These are phyloP conservation scores for Syritta pipiens DNA, from an alignment of 2,888 invertebrate species.

Conservation along the genomic window DNA sequence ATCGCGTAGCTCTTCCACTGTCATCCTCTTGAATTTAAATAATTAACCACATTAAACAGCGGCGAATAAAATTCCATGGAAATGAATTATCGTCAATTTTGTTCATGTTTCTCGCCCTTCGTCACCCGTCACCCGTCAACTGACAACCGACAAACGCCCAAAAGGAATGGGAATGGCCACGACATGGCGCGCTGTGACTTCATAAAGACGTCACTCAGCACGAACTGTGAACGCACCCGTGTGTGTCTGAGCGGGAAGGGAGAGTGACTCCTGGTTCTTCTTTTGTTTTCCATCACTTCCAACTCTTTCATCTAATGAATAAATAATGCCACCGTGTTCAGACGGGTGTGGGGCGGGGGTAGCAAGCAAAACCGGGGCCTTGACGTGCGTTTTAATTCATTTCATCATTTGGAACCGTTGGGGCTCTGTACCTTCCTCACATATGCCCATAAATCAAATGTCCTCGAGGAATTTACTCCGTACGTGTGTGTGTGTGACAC, in stretches of 20 bases:
- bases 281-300: slow-evolving; percentile 53
- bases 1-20: neutral
- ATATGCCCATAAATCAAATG: slow-evolving; percentile 67
- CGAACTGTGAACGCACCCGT: slow-evolving; percentile 12
- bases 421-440: slow-evolving; percentile 48
- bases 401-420: slow-evolving; percentile 63
- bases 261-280: slow-evolving; percentile 40
- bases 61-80: slow-evolving; percentile 57
- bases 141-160: slow-evolving; percentile 8
- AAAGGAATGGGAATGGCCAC: slow-evolving; percentile 25
- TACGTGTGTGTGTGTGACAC: neutral
- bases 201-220: slow-evolving; percentile 59
- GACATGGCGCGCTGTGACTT: slow-evolving; percentile 31
- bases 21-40: slow-evolving; percentile 60
- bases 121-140: slow-evolving; percentile 13
- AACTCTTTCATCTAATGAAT: slow-evolving; percentile 54
- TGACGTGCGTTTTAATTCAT: slow-evolving; percentile 69
- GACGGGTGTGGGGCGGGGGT: neutral
- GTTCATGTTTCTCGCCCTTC: slow-evolving; percentile 57
- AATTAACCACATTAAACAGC: slow-evolving; percentile 54
- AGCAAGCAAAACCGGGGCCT: slow-evolving; percentile 25
- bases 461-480: slow-evolving; percentile 54
- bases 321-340: slow-evolving; percentile 58
- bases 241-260: too few relatives aligned
- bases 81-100: slow-evolving; percentile 68